These are phyloP conservation scores for Paguma larvata DNA, from an alignment of 2,797 vertebrate genomes.

Conservation along the genomic window DNA sequence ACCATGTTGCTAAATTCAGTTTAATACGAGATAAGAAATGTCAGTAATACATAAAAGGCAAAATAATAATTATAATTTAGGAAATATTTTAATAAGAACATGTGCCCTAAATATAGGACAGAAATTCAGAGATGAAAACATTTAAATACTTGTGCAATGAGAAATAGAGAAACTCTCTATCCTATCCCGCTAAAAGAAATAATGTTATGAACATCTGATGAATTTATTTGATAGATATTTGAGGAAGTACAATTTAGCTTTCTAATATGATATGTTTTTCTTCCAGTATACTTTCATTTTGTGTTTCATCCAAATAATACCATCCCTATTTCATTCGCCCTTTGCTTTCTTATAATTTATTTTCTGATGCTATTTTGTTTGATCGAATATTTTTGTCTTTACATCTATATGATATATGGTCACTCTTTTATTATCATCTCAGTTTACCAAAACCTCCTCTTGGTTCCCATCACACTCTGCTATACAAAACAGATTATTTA, in stretches of 20 bases:
- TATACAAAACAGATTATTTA: neutral
- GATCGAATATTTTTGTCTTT: neutral
- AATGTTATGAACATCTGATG: neutral
- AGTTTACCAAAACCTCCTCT: neutral
- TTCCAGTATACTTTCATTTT: neutral
- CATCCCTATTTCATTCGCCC: neutral
- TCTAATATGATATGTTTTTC: neutral
- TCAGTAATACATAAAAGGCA: neutral
- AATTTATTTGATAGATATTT: neutral
- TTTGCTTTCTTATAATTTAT: neutral
- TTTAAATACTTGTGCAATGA: neutral
- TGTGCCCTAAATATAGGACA: neutral
- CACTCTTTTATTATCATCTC: neutral
- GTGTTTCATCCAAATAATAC: neutral
- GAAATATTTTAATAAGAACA: neutral
- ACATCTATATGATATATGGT: neutral
- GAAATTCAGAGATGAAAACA: neutral
- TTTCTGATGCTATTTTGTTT: neutral
- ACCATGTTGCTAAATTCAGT: neutral
- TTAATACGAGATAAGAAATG: neutral
- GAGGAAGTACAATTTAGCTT: neutral
- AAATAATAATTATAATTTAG: neutral
- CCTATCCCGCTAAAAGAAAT: neutral
- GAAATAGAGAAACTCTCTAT: neutral
- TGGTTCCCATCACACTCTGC: neutral